phyloP scores from a whole-genome alignment of 2,113 vertebrate genomes.

The Eidolon helvum region DNA sequence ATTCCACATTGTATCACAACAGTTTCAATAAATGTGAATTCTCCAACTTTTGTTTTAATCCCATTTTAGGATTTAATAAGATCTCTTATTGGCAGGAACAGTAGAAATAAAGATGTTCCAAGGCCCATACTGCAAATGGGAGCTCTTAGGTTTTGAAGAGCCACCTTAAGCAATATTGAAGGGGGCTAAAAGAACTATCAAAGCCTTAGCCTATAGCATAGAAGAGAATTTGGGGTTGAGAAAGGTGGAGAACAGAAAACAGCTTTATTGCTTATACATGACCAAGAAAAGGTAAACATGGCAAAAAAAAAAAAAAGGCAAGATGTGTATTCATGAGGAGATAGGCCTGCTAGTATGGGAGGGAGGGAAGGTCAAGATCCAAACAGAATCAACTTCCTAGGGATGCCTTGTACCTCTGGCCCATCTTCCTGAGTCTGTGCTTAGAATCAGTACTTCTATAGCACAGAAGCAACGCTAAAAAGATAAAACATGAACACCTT shows the following conservation, averaged over 20 bases:
- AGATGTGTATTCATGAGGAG: conserved; percentile 2
- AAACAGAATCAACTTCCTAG: conserved; percentile 37
- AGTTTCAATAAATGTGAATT: conserved; percentile 73
- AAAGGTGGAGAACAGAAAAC: conserved; percentile 57
- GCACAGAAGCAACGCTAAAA: conserved; percentile 33
- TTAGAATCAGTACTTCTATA: conserved; percentile 35
- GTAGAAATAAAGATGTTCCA: conserved; percentile 22
- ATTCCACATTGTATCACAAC: conserved; percentile 61
- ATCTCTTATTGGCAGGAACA: conserved; percentile 46
- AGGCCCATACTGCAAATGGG: conserved; percentile 41
- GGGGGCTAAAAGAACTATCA: conserved; percentile 26
- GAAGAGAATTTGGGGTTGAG: conserved; percentile 44
- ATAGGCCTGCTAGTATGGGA: conserved; percentile 13
- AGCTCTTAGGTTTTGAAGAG: conserved; percentile 40
- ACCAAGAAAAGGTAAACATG: conserved; percentile 55
- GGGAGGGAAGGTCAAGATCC: conserved; percentile 19
- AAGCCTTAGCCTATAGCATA: conserved; percentile 37
- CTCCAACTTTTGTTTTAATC: conserved; percentile 7
- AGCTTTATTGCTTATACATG: conserved; percentile 70
- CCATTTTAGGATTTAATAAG: conserved; percentile 36
- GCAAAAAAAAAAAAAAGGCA: conserved; percentile 4
- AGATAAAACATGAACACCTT: background rate
- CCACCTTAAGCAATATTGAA: conserved; percentile 9
- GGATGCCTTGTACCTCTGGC: conserved; percentile 1
- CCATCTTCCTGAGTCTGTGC: conserved; percentile 32